Base-by-base conservation (phyloP, 2,113 vertebrate species). In the Coracopsis vasa region DNA sequence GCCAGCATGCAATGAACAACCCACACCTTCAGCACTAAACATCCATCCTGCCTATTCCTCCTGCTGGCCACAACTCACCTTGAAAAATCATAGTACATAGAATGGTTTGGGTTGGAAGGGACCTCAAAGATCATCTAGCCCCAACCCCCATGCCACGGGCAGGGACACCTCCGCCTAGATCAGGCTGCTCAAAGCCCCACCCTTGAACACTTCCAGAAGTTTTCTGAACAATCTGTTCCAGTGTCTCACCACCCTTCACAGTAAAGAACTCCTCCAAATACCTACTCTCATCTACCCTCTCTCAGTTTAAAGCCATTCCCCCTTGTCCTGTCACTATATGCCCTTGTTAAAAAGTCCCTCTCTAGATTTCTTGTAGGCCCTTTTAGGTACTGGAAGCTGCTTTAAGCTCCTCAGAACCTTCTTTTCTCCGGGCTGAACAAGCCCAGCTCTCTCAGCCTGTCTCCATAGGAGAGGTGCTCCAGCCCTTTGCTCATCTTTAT, bases 1-100 rank as follows among this genome's bases (percentile, higher is more conserved):
- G 54, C 29, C 80, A 71, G 41, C 6, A 2, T 0, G 0, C 6
- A 1, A 31, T 4, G 14, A 87, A 56, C 67, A 53, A 47, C 44
- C 23, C 20, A 8, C 48, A 25, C 28, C 64, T 70, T 53, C 4
- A 2, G 19, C 1, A 1, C 45, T 2, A 13, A 39, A 16, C 25
- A 10, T 15, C 44, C 19, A 21, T 35, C 16, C 24, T 61, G 53
- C 53, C 80, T 33, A 14, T 10, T 72, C 35, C 45, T 54, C 69
- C 81, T 7, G 16, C 41, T 47, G 12, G 3, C 77, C 17, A n/a
- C 3, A 0, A 73, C 48, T 84, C 80, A 15, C 5, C 65, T 29
- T 13, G 10, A 33, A 61, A 87, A 85, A 65, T 35, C 33, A 35
- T 15, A 35, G 56, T 15, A 58, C 56, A 24, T 24, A 58, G 56